A percentile compares a stretch with the other conserved stretches of the same genome.
phyloP scores from a whole-genome alignment of 2,888 invertebrate species.

The Rosalia funebris region DNA sequence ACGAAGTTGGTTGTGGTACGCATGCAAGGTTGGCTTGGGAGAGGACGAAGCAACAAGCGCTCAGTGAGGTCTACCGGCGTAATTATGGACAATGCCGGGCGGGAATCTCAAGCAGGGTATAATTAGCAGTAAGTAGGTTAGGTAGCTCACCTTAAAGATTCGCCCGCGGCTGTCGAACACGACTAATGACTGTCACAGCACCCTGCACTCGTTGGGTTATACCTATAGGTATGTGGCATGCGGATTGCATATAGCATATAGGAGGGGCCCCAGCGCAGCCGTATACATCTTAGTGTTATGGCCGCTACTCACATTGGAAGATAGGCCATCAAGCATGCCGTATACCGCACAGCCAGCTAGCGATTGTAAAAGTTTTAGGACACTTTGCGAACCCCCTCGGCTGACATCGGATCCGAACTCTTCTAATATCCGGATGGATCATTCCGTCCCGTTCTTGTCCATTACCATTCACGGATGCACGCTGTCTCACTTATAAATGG shows the following conservation, averaged over 20 bases:
- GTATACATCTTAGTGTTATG: slow-evolving; percentile 72
- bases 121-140: slow-evolving; percentile 60
- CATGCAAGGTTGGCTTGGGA: slow-evolving; percentile 39
- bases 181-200: slow-evolving; percentile 65
- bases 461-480: slow-evolving; percentile 51
- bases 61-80: slow-evolving; percentile 46
- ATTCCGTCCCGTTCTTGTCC: slow-evolving; percentile 52
- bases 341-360: slow-evolving; percentile 65
- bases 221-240: slow-evolving; percentile 65
- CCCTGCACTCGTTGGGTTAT: slow-evolving; percentile 62
- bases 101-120: slow-evolving; percentile 52
- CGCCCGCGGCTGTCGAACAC: slow-evolving; percentile 64
- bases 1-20: slow-evolving; percentile 38
- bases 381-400: slow-evolving; percentile 67
- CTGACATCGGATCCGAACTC: slow-evolving; percentile 58
- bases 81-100: slow-evolving; percentile 49
- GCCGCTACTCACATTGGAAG: slow-evolving; percentile 74
- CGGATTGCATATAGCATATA: slow-evolving; percentile 65
- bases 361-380: slow-evolving; percentile 74
- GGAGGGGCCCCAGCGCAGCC: slow-evolving; percentile 70
- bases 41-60: slow-evolving; percentile 55
- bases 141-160: slow-evolving; percentile 61
- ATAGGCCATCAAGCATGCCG: slow-evolving; percentile 73
- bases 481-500: slow-evolving; percentile 58
- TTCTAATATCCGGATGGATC: slow-evolving; percentile 63